A percentile compares a stretch with the other conserved stretches of the same genome.
Conservation (phyloP, 2,888 invertebrate genomes). For the Arenicola marina region DNA sequence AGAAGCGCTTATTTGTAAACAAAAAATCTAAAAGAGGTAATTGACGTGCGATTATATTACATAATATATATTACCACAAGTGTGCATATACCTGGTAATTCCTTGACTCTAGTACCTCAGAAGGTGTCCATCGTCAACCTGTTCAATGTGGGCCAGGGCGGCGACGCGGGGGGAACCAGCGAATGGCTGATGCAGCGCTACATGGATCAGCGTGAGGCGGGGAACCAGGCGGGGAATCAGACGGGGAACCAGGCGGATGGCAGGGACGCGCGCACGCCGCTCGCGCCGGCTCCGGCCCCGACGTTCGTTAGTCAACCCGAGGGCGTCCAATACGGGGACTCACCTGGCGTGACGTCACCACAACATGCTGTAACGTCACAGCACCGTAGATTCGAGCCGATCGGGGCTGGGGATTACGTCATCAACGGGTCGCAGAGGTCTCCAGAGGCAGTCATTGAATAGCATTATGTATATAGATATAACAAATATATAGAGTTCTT, state of each 20-base stretch:
- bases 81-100: background rate
- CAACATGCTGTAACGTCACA: no score
- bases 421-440: no score
- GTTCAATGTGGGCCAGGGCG: constrained; percentile 57
- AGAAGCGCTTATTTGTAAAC: background rate
- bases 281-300: no score
- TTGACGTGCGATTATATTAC: background rate
- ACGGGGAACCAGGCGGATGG: background rate
- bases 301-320: no score
- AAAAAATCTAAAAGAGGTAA: background rate
- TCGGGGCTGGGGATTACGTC: no score
- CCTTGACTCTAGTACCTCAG: constrained; percentile 29
- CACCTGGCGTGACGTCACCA: no score
- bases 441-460: no score
- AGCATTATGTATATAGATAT: no score
- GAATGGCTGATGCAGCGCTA: constrained; percentile 54
- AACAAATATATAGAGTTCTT: no score
- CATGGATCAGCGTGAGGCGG: constrained; percentile 21
- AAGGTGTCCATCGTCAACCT: constrained; percentile 56
- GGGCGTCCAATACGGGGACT: no score
- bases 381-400: no score
- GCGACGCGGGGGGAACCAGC: constrained; percentile 38
- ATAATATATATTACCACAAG: background rate
- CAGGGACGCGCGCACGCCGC: background rate
- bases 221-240: background rate